Conservation (phyloP, 2,888 invertebrate genomes). For the Flexamia atlantica region DNA sequence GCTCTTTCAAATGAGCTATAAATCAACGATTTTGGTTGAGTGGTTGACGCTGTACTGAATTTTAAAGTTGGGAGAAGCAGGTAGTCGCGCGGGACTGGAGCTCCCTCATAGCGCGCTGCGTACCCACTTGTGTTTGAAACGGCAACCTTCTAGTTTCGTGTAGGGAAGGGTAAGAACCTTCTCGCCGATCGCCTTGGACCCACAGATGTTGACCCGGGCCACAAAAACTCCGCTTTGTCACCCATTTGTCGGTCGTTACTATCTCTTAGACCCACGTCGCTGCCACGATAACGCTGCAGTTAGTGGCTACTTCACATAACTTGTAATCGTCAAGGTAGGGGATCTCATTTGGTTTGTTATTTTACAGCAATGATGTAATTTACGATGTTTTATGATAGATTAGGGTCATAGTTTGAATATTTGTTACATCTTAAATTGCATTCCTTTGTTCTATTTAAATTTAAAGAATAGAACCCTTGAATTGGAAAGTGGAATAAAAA, state of each 20-base stretch:
- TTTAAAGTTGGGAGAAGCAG: too few relatives aligned
- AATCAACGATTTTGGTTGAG: too few relatives aligned
- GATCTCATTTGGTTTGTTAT: not conserved
- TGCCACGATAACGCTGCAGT: not conserved
- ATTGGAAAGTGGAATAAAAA: too few relatives aligned
- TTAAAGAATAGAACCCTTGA: too few relatives aligned
- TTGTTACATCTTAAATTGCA: too few relatives aligned
- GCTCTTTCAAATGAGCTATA: too few relatives aligned
- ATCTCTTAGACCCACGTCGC: slow-evolving; percentile 16
- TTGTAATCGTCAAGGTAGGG: not conserved
- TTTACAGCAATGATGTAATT: not conserved
- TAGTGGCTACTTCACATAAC: not conserved
- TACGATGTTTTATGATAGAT: too few relatives aligned
- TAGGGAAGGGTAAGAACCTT: not conserved
- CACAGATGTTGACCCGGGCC: slow-evolving; percentile 3
- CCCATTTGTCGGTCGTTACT: slow-evolving; percentile 20
- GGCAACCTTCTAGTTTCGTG: not conserved
- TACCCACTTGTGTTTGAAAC: not conserved
- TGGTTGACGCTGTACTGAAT: too few relatives aligned
- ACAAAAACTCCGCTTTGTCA: slow-evolving; percentile 21
- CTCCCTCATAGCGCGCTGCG: too few relatives aligned
- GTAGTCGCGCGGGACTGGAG: too few relatives aligned
- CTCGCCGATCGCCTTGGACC: not conserved
- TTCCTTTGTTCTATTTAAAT: too few relatives aligned
- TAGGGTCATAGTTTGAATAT: not conserved